Evolutionary conservation across 1,140 invertebrate genomes (phyloP), one percentile per base, ranked within the genome.

Genomic region (Adoxophyes honmai): DNA sequence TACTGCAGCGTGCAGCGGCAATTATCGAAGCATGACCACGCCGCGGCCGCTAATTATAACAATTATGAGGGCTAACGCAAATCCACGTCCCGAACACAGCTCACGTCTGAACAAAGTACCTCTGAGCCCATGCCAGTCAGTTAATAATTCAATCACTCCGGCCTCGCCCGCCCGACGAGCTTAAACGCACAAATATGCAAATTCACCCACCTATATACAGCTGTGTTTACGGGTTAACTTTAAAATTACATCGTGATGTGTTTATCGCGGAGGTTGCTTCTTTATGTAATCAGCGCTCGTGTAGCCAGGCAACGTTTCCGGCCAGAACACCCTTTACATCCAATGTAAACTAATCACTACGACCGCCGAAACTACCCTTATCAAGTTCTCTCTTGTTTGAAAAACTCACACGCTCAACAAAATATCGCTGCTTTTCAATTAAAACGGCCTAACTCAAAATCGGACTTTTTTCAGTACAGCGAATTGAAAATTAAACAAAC

Each of bases 61-160:
- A 70, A 70, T 71, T 68, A 71, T 64, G 62, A 62, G 59, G 58
- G 59, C 53, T 33, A 59, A 52, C 58, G 58, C 60, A 62, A 57
- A 70, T 58, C 58, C 57, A 48, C 54, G 54, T 56, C 58, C 48
- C 34, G 68, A 56, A 68, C 59, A 52, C 66, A 62, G 48, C 66
- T 68, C 67, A 72, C 66, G 68, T 73, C 60, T 59, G 62, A 51
- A 61, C 57, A 59, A 61, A 65, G 62, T 55, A 35, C 57, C 56
- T 34, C 60, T 63, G 62, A 63, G 64, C 52, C 56, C 13, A 52
- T 55, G 57, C 64, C 70, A 66, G 55, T 65, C 67, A 64, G 66
- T 71, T 64, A 75, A 75, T 75, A 75, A 75, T 75, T 73, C 73
- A 75, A 75, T 75, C 68, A 75, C 64, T 70, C 66, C 18, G 36